Evolutionary conservation across 2,113 vertebrate genomes (phyloP).

Genomic region (Potamarius usumacintae): DNA sequence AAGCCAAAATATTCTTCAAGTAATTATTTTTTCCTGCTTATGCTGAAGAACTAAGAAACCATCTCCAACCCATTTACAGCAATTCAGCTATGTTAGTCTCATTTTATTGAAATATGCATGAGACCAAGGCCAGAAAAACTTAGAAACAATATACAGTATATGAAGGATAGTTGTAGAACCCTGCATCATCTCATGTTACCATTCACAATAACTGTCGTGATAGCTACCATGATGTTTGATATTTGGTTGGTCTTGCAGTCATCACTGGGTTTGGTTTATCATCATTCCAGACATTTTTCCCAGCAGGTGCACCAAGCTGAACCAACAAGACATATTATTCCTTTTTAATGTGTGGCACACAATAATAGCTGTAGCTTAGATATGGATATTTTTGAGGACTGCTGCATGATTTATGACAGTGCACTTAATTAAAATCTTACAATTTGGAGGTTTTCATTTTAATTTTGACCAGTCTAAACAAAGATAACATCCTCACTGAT

Average conservation of each 20-base stretch:
- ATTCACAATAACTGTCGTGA: background rate
- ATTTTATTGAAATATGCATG: background rate
- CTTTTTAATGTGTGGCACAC: background rate
- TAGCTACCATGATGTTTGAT: background rate
- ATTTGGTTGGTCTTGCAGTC: background rate
- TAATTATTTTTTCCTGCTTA: background rate
- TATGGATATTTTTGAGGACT: background rate
- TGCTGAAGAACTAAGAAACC: background rate
- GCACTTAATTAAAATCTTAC: background rate
- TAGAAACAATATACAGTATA: background rate
- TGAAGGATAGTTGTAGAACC: background rate
- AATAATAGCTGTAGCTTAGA: background rate
- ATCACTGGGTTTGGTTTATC: background rate
- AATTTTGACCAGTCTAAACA: background rate
- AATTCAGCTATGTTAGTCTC: background rate
- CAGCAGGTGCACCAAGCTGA: background rate
- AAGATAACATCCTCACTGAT: background rate
- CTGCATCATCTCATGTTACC: background rate
- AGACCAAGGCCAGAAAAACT: background rate
- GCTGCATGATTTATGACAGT: background rate
- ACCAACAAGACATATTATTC: background rate
- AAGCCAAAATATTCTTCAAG: background rate
- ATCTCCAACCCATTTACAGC: background rate
- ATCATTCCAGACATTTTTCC: background rate
- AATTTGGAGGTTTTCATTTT: background rate